These are phyloP conservation scores for Manis crassicaudata DNA, from an alignment of 2,797 vertebrate species.

Conservation along the genomic window DNA sequence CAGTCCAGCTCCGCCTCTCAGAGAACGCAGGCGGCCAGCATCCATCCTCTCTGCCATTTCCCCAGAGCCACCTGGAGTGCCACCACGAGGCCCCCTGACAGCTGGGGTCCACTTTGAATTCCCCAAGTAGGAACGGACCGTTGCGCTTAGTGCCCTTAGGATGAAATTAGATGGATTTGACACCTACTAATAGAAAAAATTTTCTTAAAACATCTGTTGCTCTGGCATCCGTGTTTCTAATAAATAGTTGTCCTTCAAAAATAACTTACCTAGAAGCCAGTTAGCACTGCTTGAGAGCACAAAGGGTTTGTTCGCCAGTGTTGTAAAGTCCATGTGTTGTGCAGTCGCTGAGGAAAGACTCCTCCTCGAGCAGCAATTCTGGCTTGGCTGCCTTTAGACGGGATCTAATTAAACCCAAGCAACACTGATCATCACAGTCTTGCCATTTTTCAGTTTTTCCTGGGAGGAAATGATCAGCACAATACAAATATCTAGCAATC, in stretches of 20 bases:
- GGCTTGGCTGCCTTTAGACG: background rate
- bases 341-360: background rate
- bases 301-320: background rate
- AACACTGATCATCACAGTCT: background rate
- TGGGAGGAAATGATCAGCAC: slow-evolving; percentile 51
- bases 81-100: background rate
- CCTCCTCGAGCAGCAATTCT: background rate
- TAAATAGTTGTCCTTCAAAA: slow-evolving; percentile 8
- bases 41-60: background rate
- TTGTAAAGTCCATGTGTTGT: background rate
- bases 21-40: background rate
- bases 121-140: background rate
- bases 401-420: slow-evolving; percentile 29
- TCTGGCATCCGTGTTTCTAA: slow-evolving; percentile 25
- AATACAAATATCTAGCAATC: slow-evolving; percentile 34
- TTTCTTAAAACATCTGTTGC: slow-evolving; percentile 39
- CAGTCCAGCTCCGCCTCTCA: background rate
- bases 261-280: background rate
- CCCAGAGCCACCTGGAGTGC: background rate
- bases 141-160: background rate
- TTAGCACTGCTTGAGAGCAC: background rate
- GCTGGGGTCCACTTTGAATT: background rate
- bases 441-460: slow-evolving; percentile 42
- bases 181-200: slow-evolving; percentile 33
- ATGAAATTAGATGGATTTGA: slow-evolving; percentile 11